Conservation (phyloP, 53 echinoderm and acorn worm species). For the Crossaster papposus region DNA sequence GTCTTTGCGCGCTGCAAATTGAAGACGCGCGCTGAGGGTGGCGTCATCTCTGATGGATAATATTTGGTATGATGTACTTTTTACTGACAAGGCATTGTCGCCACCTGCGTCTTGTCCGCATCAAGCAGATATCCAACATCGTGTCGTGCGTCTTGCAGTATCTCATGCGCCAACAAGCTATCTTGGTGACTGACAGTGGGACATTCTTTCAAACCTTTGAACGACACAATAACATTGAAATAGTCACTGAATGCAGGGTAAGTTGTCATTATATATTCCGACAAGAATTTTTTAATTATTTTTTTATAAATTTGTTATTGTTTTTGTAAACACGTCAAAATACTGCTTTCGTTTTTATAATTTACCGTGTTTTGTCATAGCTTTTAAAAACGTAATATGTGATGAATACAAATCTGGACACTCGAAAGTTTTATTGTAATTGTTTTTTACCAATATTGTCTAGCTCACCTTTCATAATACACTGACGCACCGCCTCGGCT, state of each 20-base stretch:
- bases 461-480: slow-evolving; percentile 69
- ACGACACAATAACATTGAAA: neutral
- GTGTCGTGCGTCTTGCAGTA: slow-evolving; percentile 57
- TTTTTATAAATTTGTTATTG: too few species aligned
- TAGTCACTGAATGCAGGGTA: neutral
- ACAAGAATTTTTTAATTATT: too few species aligned
- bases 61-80: neutral
- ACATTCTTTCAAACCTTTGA: slow-evolving; percentile 53
- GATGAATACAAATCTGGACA: too few species aligned
- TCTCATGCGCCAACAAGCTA: slow-evolving; percentile 36
- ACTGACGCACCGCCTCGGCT: slow-evolving; percentile 74
- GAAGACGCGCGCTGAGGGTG: too few species aligned
- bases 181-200: slow-evolving; percentile 46
- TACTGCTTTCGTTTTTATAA: too few species aligned
- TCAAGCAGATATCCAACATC: slow-evolving; percentile 57
- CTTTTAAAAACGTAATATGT: too few species aligned
- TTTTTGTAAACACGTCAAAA: neutral
- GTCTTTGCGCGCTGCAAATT: too few species aligned
- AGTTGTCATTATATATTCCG: too few species aligned
- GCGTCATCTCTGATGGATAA: too few species aligned
- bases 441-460: neutral
- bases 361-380: too few species aligned
- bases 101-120: slow-evolving; percentile 17
- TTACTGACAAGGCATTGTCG: slow-evolving; percentile 44
- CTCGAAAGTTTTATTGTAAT: too few species aligned